Conservation (phyloP, 2,113 vertebrate genomes). For the Malurus elegans region DNA sequence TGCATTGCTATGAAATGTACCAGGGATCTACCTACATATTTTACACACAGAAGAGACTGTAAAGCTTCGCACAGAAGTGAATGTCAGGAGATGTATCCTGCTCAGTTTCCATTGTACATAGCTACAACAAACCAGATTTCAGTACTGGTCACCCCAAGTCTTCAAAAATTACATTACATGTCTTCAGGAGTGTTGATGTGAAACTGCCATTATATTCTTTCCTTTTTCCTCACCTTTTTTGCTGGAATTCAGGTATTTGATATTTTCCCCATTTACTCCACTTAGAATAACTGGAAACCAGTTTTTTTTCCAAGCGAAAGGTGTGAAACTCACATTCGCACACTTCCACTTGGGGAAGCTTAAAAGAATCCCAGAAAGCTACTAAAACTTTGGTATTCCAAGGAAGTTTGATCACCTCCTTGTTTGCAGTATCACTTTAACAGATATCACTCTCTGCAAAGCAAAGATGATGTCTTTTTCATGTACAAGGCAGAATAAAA, state of each 20-base stretch:
- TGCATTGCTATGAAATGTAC: rapidly evolving
- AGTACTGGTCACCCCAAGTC: background rate
- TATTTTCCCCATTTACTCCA: background rate
- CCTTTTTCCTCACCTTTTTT: background rate
- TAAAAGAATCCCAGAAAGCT: background rate
- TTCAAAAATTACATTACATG: background rate
- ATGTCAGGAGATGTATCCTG: background rate
- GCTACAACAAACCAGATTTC: background rate
- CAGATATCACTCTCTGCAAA: rapidly evolving
- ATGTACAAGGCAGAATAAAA: background rate
- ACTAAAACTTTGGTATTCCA: background rate
- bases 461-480: background rate
- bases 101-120: background rate
- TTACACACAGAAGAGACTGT: background rate
- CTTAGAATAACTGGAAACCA: background rate
- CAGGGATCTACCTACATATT: background rate
- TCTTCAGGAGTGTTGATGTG: background rate
- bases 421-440: background rate
- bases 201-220: background rate
- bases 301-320: background rate
- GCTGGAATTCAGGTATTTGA: background rate
- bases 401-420: background rate
- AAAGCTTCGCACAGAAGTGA: background rate
- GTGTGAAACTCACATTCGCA: background rate
- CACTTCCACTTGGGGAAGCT: background rate